Base-by-base conservation (phyloP, 1,140 invertebrate genomes). In the Periplaneta americana region DNA sequence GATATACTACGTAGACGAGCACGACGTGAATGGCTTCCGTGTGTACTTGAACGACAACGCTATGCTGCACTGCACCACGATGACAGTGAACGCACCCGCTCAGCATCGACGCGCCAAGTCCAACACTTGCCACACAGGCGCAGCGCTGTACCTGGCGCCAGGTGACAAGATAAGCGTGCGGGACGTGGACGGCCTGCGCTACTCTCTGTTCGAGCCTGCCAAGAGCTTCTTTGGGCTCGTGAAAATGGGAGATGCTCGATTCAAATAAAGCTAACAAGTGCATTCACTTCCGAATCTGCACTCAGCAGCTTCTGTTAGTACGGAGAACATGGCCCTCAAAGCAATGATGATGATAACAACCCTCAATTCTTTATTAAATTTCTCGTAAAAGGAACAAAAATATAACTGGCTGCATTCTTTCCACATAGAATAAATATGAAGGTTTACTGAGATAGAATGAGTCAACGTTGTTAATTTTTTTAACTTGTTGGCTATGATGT, bases 221-320 rank as follows among this genome's bases (percentile, higher is more conserved):
- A 95, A 95, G 86, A 95, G 94, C 84, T 96, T 95, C 88, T 95
- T 95, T 85, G 95, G 95, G 37, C 89, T 95, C 10, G 90, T 95
- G 48, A 95, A 94, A 88, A 87, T 95, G n/a, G 91, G 91, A n/a
- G 91, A 93, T 82, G 87, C 89, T 2, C 88, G n/a, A n/a, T 88
- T 74, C 48, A 66, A 66, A n/a, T 66, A 66, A n/a, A 66, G n/a
- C n/a, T n/a, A n/a, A n/a, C n/a, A n/a, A n/a, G n/a, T n/a, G n/a
- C n/a, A n/a, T n/a, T n/a, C n/a, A n/a, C n/a, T n/a, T n/a, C n/a
- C n/a, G n/a, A n/a, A n/a, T n/a, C n/a, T n/a, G n/a, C n/a, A n/a
- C n/a, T n/a, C n/a, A n/a, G n/a, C n/a, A n/a, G n/a, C n/a, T n/a
- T n/a, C n/a, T n/a, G n/a, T n/a, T n/a, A n/a, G n/a, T n/a, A n/a